A percentile compares a stretch with the other conserved stretches of the same genome.
Conservation (phyloP, 2,888 invertebrate species). For the Diaphora mendica region DNA sequence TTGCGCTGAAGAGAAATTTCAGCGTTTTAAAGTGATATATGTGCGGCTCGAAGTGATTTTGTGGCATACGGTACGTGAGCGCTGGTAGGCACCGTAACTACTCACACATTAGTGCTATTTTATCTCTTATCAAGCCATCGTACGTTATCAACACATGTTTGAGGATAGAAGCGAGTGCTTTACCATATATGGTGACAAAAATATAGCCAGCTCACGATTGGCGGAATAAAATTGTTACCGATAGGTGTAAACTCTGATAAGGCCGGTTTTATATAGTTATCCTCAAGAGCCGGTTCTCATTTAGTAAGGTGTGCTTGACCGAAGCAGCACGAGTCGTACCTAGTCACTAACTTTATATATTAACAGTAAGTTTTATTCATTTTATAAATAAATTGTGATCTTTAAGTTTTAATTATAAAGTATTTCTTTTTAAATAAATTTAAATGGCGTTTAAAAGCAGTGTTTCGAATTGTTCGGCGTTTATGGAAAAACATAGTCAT, state of each 20-base stretch:
- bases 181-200: constrained; percentile 93
- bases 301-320: constrained; percentile 76
- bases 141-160: constrained; percentile 70
- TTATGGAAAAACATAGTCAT: constrained; percentile 40
- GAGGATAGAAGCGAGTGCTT: constrained; percentile 74
- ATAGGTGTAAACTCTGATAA: constrained; percentile 85
- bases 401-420: constrained; percentile 27
- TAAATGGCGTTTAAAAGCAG: constrained; percentile 38
- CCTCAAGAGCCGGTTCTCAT: constrained; percentile 79
- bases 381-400: constrained; percentile 41
- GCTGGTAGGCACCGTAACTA: constrained; percentile 45
- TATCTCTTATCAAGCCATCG: constrained; percentile 69
- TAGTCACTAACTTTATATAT: constrained; percentile 71
- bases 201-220: constrained; percentile 88
- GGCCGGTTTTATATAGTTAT: constrained; percentile 85
- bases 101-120: constrained; percentile 37
- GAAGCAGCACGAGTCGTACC: constrained; percentile 74
- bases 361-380: constrained; percentile 75
- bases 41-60: constrained; percentile 37
- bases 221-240: constrained; percentile 82
- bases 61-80: constrained; percentile 48
- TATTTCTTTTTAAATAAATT: constrained; percentile 18
- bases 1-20: constrained; percentile 61
- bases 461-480: constrained; percentile 39
- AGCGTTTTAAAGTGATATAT: constrained; percentile 44